Conservation (phyloP, 1,140 invertebrate species). For the Hormaphis cornu region DNA sequence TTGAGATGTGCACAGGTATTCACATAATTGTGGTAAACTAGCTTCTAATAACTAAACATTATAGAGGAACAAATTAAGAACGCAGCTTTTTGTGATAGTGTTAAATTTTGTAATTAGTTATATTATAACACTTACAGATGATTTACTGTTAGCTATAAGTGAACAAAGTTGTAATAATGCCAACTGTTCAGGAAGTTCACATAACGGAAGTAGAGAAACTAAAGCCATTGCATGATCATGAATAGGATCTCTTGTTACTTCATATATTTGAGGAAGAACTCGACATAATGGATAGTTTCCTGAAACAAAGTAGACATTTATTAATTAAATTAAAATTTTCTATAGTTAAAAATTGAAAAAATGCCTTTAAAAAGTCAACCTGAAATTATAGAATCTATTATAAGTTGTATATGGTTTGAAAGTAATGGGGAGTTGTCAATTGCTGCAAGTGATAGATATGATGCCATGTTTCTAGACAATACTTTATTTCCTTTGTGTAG, state of each 20-base stretch:
- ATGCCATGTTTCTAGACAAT: constrained; percentile 77
- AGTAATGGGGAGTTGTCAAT: constrained; percentile 79
- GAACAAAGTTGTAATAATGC: constrained; percentile 71
- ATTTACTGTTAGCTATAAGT: constrained; percentile 68
- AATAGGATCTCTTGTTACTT: constrained; percentile 71
- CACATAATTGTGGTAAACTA: constrained; percentile 64
- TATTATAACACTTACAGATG: constrained; percentile 49
- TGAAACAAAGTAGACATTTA: constrained; percentile 41
- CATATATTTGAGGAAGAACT: constrained; percentile 79
- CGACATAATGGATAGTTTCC: constrained; percentile 75
- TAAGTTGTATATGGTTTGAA: constrained; percentile 74
- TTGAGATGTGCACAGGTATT: constrained; percentile 53
- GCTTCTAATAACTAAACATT: constrained; percentile 57
- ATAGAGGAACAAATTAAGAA: too few species aligned
- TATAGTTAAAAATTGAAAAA: background rate
- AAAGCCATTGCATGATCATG: constrained; percentile 73
- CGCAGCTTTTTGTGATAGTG: background rate
- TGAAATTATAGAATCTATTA: constrained; percentile 79
- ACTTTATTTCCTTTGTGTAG: constrained; percentile 81
- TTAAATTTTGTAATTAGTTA: background rate
- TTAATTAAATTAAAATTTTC: background rate
- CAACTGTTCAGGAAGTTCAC: constrained; percentile 72
- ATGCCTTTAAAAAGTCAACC: constrained; percentile 46
- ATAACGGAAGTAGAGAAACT: constrained; percentile 66
- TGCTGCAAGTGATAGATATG: constrained; percentile 84